Percentiles rank a stretch among this genome's conserved stretches.
These are phyloP conservation scores for Mobula hypostoma DNA, from an alignment of 2,113 vertebrate species.

Conservation along the genomic window DNA sequence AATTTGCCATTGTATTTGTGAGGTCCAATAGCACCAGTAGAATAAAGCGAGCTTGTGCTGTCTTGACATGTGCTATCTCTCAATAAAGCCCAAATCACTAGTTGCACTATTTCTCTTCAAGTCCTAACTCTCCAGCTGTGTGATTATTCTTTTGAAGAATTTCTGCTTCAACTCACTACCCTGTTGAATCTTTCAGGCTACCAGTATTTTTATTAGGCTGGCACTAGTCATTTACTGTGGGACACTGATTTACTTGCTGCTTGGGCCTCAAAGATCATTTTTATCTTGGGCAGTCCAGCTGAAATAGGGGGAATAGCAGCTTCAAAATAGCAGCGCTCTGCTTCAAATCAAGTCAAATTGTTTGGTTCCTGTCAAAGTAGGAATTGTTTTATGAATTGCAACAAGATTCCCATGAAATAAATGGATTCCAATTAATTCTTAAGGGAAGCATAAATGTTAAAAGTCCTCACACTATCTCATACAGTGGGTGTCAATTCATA, in stretches of 20 bases:
- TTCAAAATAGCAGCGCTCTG: not conserved
- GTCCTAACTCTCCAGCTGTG: too few relatives aligned
- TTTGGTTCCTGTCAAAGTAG: not conserved
- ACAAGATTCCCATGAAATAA: not conserved
- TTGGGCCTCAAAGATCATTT: not conserved
- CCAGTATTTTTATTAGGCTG: too few relatives aligned
- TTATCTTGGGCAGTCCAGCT: not conserved
- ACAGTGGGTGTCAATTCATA: not conserved
- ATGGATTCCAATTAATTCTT: not conserved
- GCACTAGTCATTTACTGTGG: too few relatives aligned
- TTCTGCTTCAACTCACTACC: too few relatives aligned
- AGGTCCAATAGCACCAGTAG: too few relatives aligned
- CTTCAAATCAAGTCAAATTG: not conserved
- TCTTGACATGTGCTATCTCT: too few relatives aligned
- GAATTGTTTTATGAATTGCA: not conserved
- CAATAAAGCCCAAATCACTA: too few relatives aligned
- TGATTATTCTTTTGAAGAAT: too few relatives aligned
- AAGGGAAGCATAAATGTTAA: not conserved
- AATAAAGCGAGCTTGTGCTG: too few relatives aligned
- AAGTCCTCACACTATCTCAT: not conserved
- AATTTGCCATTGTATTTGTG: too few relatives aligned
- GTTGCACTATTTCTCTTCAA: too few relatives aligned
- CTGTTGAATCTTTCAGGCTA: too few relatives aligned
- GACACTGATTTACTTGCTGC: not conserved
- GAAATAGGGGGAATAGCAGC: not conserved